Evolutionary conservation across 2,888 invertebrate genomes (phyloP).

Genomic region (Sarcophaga subvicina): DNA sequence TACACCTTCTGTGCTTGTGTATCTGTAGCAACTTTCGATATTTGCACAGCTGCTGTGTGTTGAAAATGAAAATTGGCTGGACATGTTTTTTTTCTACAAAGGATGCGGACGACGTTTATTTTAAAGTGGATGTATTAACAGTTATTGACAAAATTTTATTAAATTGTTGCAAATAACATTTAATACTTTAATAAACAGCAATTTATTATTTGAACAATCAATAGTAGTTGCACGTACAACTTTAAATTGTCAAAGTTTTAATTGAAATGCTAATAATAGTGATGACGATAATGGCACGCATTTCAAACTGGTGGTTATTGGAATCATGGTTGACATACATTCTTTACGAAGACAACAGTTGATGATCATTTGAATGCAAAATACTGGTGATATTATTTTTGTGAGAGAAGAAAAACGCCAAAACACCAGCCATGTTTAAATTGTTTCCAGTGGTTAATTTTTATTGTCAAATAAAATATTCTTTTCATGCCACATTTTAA

Average conservation of each 20-base stretch:
- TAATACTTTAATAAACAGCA: slow-evolving; percentile 4
- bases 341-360: no score
- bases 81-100: background rate
- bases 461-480: no score
- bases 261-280: slow-evolving; percentile 14
- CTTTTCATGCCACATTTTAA: no score
- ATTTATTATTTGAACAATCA: slow-evolving; percentile 4
- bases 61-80: background rate
- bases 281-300: background rate
- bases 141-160: background rate
- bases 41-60: no score
- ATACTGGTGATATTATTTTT: no score
- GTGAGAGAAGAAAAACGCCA: no score
- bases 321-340: no score
- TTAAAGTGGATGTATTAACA: background rate
- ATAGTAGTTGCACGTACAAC: slow-evolving; percentile 6
- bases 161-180: background rate
- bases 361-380: no score
- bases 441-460: no score
- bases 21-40: no score
- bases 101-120: no score
- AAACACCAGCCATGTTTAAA: no score
- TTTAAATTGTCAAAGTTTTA: background rate
- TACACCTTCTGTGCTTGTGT: background rate
- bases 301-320: background rate